Evolutionary conservation across 1,140 invertebrate genomes (phyloP).

Genomic region (Thaumetopoea pityocampa): DNA sequence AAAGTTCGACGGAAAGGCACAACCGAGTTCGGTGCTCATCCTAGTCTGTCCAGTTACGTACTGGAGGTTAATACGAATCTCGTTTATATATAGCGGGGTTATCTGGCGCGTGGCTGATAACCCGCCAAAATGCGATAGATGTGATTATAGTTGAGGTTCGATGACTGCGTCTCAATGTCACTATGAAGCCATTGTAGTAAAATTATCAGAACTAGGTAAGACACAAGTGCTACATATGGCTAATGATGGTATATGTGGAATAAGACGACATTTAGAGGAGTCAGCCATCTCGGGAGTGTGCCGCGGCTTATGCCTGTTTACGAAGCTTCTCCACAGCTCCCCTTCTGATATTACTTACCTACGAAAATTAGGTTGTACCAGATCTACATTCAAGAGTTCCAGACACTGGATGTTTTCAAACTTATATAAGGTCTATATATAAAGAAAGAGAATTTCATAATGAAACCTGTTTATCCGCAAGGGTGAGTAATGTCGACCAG

Average conservation of each 20-base stretch:
- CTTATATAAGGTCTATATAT: no score
- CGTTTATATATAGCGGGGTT: constrained; percentile 56
- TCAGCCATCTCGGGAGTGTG: neutral
- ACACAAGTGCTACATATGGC: constrained; percentile 22
- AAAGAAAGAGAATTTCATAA: no score
- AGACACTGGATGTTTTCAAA: no score
- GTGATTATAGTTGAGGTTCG: constrained; percentile 41
- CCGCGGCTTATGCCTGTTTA: no score
- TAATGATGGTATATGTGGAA: neutral
- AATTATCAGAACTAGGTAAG: constrained; percentile 51
- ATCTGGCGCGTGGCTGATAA: constrained; percentile 63
- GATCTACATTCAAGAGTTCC: no score
- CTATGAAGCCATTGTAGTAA: constrained; percentile 48
- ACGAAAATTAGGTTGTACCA: no score
- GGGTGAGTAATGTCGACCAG: no score
- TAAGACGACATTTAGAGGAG: neutral
- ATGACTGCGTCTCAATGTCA: constrained; percentile 64
- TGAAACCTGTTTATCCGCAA: no score
- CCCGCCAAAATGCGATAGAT: constrained; percentile 50
- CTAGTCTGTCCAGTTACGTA: constrained; percentile 37
- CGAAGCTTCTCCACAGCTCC: no score
- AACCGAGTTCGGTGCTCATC: constrained; percentile 29
- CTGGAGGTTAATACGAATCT: constrained; percentile 42
- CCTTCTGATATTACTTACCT: no score
- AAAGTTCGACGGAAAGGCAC: constrained; percentile 7